Conservation (phyloP, 64 coral and sea anemone species). For the Actinia tenebrosa region DNA sequence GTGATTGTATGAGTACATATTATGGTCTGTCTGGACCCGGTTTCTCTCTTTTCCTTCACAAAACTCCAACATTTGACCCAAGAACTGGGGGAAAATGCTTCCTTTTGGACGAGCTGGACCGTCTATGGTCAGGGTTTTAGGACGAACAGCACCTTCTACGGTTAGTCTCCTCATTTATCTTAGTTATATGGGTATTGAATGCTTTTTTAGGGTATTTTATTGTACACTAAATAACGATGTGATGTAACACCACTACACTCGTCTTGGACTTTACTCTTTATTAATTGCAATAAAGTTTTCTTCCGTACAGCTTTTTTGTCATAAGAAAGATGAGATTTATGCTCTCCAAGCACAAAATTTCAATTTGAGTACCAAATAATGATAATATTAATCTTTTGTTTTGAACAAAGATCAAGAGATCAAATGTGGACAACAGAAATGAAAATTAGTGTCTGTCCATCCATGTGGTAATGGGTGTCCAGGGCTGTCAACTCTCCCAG, state of each 20-base stretch:
- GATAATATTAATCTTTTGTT: too few species aligned
- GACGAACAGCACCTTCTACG: constrained; percentile 43
- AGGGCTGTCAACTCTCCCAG: too few species aligned
- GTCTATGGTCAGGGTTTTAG: constrained; percentile 38
- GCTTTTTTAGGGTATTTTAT: neutral
- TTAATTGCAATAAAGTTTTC: too few species aligned
- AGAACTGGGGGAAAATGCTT: constrained; percentile 48
- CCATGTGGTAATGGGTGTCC: too few species aligned
- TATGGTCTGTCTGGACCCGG: constrained; percentile 52
- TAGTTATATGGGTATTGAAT: neutral
- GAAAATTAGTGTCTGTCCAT: too few species aligned
- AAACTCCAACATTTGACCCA: neutral
- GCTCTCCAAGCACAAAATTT: too few species aligned
- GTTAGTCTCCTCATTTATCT: constrained; percentile 12
- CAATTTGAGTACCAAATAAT: too few species aligned
- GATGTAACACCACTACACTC: neutral
- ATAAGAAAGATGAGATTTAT: too few species aligned
- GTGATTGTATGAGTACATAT: constrained; percentile 29
- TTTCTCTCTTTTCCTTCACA: constrained; percentile 2
- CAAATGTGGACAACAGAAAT: too few species aligned
- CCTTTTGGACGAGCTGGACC: constrained; percentile 46
- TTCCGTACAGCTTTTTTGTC: too few species aligned
- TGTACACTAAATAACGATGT: neutral
- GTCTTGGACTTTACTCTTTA: too few species aligned
- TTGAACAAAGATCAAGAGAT: too few species aligned